phyloP scores from a whole-genome alignment of 2,113 vertebrate genomes.

The Polypterus bichir region DNA sequence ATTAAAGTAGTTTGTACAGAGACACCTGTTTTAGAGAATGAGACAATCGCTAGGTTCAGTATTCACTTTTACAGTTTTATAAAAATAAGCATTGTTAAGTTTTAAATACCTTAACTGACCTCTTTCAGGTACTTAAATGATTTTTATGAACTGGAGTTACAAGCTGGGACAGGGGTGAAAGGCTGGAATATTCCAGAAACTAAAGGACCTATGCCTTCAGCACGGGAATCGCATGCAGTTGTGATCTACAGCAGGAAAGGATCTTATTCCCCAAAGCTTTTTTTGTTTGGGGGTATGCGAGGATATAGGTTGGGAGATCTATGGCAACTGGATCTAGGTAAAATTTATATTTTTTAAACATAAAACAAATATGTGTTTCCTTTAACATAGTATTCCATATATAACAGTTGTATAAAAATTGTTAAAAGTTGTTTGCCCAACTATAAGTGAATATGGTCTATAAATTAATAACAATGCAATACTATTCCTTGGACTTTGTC shows the following conservation, averaged over 20 bases:
- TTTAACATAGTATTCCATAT: too few relatives aligned
- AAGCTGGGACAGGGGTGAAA: slow-evolving; percentile 73
- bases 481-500: too few relatives aligned
- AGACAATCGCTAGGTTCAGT: too few relatives aligned
- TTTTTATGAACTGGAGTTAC: slow-evolving; percentile 87
- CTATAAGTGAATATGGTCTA: too few relatives aligned
- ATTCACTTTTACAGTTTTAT: too few relatives aligned
- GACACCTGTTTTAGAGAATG: too few relatives aligned
- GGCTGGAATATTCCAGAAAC: slow-evolving; percentile 82
- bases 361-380: too few relatives aligned
- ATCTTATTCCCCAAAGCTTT: slow-evolving; percentile 68
- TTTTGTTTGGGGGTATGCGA: slow-evolving; percentile 90
- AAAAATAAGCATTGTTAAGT: too few relatives aligned
- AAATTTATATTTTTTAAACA: slow-evolving; percentile 20
- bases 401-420: too few relatives aligned
- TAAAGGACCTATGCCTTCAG: slow-evolving; percentile 66
- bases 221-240: slow-evolving; percentile 84
- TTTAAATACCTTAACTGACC: neutral
- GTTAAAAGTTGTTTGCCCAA: too few relatives aligned
- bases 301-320: slow-evolving; percentile 77
- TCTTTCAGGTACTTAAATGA: slow-evolving; percentile 76
- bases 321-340: slow-evolving; percentile 90
- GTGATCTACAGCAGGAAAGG: slow-evolving; percentile 62
- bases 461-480: too few relatives aligned
- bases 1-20: too few relatives aligned